phyloP scores from a whole-genome alignment of 2,888 invertebrate species.

The Patella ulyssiponensis region DNA sequence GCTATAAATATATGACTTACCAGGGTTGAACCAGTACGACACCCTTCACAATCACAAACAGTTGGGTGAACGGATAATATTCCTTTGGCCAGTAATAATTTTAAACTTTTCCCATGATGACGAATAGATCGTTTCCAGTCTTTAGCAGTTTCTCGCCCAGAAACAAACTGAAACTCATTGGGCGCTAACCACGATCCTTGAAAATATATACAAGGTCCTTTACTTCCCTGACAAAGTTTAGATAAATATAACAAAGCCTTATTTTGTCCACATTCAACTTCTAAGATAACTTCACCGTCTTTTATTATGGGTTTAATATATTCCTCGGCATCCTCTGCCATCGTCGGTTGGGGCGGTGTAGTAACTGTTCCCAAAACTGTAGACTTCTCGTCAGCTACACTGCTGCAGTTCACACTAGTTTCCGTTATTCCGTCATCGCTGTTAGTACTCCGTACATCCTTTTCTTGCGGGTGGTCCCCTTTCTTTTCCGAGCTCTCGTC shows the following conservation, averaged over 20 bases:
- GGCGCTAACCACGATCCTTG: constrained; percentile 72
- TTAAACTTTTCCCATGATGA: constrained; percentile 73
- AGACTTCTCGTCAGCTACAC: constrained; percentile 15
- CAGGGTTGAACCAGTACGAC: constrained; percentile 46
- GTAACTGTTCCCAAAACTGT: constrained; percentile 15
- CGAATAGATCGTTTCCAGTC: constrained; percentile 73
- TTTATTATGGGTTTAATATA: constrained; percentile 45
- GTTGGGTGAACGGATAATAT: constrained; percentile 71
- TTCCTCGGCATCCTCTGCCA: constrained; percentile 37
- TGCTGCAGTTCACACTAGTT: constrained; percentile 19
- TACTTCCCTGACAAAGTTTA: constrained; percentile 72
- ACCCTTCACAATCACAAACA: constrained; percentile 70
- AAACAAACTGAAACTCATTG: constrained; percentile 73
- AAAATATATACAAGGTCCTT: constrained; percentile 72
- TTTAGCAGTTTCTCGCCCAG: constrained; percentile 73
- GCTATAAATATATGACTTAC: constrained; percentile 32
- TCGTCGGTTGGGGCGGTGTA: constrained; percentile 12
- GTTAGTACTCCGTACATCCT: constrained; percentile 12
- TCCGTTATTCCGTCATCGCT: constrained; percentile 10
- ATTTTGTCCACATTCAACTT: constrained; percentile 71
- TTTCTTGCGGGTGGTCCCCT: constrained; percentile 3
- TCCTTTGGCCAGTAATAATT: constrained; percentile 72
- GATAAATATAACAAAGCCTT: constrained; percentile 69
- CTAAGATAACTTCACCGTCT: constrained; percentile 64
- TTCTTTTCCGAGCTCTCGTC: neutral